Conservation (phyloP, 2,888 invertebrate genomes). For the Pomacea canaliculata region DNA sequence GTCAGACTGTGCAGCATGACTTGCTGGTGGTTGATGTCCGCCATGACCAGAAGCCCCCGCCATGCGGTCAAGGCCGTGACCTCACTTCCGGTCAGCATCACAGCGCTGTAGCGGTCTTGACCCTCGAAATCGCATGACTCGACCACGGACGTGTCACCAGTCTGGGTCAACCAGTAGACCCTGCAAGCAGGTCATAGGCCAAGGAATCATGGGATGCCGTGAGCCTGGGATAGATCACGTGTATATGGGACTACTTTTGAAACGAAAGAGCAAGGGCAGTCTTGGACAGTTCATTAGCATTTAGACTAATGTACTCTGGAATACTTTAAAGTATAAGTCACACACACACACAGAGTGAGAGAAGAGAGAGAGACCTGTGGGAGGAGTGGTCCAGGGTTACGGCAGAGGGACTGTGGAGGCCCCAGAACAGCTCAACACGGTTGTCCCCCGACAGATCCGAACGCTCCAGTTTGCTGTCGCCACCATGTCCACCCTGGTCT, state of each 20-base stretch:
- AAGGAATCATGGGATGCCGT: no score
- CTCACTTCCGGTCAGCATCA: not conserved
- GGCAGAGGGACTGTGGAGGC: constrained; percentile 20
- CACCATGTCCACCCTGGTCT: constrained; percentile 28
- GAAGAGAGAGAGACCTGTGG: not conserved
- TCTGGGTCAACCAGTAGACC: constrained; percentile 30
- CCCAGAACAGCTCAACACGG: constrained; percentile 19
- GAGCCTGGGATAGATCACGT: not conserved
- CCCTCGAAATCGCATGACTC: constrained; percentile 25
- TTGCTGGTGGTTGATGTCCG: not conserved
- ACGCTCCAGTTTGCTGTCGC: constrained; percentile 33
- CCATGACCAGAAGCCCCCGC: constrained; percentile 8
- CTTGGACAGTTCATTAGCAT: not conserved
- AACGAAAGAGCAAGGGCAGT: no score
- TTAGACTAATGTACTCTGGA: no score
- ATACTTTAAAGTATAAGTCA: not conserved
- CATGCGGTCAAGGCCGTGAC: constrained; percentile 1
- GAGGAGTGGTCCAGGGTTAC: not conserved
- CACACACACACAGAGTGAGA: not conserved
- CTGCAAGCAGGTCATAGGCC: not conserved
- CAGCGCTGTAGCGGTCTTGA: constrained; percentile 20
- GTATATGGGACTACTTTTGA: no score
- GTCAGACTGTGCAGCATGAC: constrained; percentile 9
- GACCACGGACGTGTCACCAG: constrained; percentile 9
- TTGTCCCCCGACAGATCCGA: constrained; percentile 35